Percentiles rank a stretch among this genome's conserved stretches.
phyloP scores from a whole-genome alignment of 2,113 vertebrate species.

The Amazona vittata region DNA sequence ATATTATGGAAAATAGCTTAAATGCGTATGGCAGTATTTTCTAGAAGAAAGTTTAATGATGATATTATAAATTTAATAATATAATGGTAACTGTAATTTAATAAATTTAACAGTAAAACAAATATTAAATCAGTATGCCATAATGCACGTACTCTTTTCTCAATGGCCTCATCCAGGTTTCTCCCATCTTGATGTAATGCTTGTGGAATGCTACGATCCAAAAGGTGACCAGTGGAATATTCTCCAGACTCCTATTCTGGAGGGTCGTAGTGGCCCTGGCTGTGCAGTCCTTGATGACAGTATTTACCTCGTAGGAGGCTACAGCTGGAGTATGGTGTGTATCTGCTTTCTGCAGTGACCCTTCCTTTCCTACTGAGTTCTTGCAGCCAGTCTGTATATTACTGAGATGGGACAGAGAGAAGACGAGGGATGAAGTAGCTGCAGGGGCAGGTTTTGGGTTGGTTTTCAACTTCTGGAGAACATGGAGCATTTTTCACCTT shows the following conservation, averaged over 20 bases:
- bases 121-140: neutral
- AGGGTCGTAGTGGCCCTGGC: slow-evolving; percentile 96
- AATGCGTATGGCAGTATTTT: neutral
- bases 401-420: neutral
- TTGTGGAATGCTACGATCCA: slow-evolving; percentile 97
- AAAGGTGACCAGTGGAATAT: slow-evolving; percentile 99
- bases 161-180: slow-evolving; percentile 81
- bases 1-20: neutral
- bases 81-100: neutral
- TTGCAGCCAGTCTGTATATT: neutral
- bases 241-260: slow-evolving; percentile 95
- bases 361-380: neutral
- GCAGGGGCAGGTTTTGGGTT: neutral
- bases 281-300: slow-evolving; percentile 93
- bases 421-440: neutral
- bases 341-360: neutral
- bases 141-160: neutral
- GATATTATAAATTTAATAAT: neutral
- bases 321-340: slow-evolving; percentile 99
- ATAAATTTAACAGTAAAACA: neutral
- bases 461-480: neutral
- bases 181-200: slow-evolving; percentile 97
- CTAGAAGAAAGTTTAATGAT: neutral
- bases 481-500: neutral
- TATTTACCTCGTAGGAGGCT: slow-evolving; percentile 96